phyloP scores from a whole-genome alignment of 1,140 invertebrate genomes.

The Rhynchophorus ferrugineus region DNA sequence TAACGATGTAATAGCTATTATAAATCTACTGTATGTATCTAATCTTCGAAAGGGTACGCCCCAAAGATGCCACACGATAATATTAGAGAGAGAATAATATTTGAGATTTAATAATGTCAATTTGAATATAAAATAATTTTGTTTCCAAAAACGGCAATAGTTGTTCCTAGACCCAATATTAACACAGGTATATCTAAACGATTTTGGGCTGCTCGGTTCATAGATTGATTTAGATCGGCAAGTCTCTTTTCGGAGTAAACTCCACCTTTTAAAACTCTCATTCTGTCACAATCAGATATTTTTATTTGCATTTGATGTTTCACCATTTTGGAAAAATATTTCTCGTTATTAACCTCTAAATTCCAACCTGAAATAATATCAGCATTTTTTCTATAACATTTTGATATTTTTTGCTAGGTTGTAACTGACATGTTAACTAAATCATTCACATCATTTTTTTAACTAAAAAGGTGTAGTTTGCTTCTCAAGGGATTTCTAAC shows the following conservation, averaged over 20 bases:
- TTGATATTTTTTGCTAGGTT: conserved; percentile 1
- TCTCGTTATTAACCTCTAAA: conserved; percentile 16
- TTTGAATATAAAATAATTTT: too few relatives aligned
- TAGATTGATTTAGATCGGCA: conserved; percentile 17
- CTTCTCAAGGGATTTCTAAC: conserved; percentile 30
- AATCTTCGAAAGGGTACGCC: too few relatives aligned
- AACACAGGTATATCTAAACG: too few relatives aligned
- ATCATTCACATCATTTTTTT: conserved; percentile 23
- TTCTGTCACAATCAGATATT: conserved; percentile 16
- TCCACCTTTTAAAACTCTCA: conserved; percentile 34
- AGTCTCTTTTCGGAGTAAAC: conserved; percentile 35
- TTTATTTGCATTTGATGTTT: conserved; percentile 37
- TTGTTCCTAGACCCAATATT: too few relatives aligned
- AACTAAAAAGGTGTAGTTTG: conserved; percentile 39
- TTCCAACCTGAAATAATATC: conserved; percentile 11
- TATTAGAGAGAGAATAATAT: too few relatives aligned
- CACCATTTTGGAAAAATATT: conserved; percentile 6
- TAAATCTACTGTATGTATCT: too few relatives aligned
- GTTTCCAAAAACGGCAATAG: too few relatives aligned
- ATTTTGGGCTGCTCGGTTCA: too few relatives aligned
- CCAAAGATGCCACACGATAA: too few relatives aligned
- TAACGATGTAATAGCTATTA: too few relatives aligned
- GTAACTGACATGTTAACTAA: conserved; percentile 16
- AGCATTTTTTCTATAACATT: conserved; percentile 13
- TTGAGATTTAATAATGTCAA: too few relatives aligned